These are phyloP conservation scores for Coptodon bakossiorum DNA, from an alignment of 2,113 vertebrate genomes.

Conservation along the genomic window DNA sequence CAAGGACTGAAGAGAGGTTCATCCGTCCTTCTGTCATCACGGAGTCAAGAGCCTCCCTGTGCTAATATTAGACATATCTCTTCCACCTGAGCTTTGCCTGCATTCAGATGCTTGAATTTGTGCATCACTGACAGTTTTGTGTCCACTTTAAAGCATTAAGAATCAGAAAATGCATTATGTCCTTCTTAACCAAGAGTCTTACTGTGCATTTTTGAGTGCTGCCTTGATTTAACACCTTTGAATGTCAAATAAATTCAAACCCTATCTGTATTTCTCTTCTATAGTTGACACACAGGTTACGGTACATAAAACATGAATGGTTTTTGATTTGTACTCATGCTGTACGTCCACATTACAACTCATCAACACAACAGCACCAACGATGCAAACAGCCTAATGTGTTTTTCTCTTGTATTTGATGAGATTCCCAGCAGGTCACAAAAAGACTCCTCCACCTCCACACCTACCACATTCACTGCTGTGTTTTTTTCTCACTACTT, in stretches of 20 bases:
- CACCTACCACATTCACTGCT: not conserved
- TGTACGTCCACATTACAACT: not conserved
- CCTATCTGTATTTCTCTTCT: not conserved
- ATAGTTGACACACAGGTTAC: not conserved
- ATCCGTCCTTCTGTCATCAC: conserved; percentile 45
- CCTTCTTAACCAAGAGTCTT: not conserved
- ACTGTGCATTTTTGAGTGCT: not conserved
- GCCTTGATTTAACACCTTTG: not conserved
- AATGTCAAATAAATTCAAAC: not conserved
- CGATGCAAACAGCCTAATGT: conserved; percentile 40
- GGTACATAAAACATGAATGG: not conserved
- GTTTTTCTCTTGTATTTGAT: conserved; percentile 44
- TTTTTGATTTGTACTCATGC: conserved; percentile 23
- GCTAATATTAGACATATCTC: conserved; percentile 29
- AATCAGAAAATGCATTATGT: not conserved
- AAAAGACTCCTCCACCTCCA: conserved; percentile 8
- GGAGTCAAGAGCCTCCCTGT: not conserved
- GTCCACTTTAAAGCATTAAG: not conserved
- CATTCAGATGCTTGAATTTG: not conserved
- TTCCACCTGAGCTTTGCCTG: not conserved
- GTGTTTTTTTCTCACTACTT: not conserved
- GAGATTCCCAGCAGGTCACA: conserved; percentile 48
- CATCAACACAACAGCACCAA: not conserved
- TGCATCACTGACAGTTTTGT: not conserved
- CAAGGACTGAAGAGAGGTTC: conserved; percentile 40